phyloP scores from a whole-genome alignment of 2,888 invertebrate genomes.

The Plutella xylostella region DNA sequence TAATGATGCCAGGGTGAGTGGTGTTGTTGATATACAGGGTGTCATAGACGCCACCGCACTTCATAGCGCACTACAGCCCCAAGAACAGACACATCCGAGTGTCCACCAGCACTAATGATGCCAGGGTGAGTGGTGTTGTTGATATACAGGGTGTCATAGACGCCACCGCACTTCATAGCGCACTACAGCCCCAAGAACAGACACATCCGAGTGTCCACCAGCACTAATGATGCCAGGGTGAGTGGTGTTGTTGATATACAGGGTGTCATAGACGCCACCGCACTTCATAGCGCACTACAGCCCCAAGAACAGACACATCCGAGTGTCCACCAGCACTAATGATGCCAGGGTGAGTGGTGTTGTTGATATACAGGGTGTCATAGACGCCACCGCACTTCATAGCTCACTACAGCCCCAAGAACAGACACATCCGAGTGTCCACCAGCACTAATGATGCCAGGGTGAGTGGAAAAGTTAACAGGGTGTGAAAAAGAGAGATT shows the following conservation, averaged over 20 bases:
- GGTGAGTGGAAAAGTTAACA: conserved; percentile 40
- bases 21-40: too few species aligned
- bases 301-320: conserved; percentile 84
- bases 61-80: not conserved
- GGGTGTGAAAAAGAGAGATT: too few species aligned
- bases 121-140: conserved; percentile 10
- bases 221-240: not conserved
- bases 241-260: too few species aligned
- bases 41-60: too few species aligned
- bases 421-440: conserved; percentile 86
- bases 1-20: conserved; percentile 75
- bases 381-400: conserved; percentile 79
- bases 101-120: not conserved
- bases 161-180: conserved; percentile 76
- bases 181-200: conserved; percentile 87
- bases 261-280: too few species aligned
- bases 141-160: too few species aligned
- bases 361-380: too few species aligned
- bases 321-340: conserved; percentile 86
- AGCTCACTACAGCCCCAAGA: conserved; percentile 83
- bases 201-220: conserved; percentile 82
- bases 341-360: conserved; percentile 73
- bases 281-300: conserved; percentile 84
- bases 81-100: not conserved
- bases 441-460: conserved; percentile 86